Percentiles rank a stretch among this genome's conserved stretches.
phyloP scores from a whole-genome alignment of 1,140 invertebrate genomes.

The Metopolophium dirhodum region DNA sequence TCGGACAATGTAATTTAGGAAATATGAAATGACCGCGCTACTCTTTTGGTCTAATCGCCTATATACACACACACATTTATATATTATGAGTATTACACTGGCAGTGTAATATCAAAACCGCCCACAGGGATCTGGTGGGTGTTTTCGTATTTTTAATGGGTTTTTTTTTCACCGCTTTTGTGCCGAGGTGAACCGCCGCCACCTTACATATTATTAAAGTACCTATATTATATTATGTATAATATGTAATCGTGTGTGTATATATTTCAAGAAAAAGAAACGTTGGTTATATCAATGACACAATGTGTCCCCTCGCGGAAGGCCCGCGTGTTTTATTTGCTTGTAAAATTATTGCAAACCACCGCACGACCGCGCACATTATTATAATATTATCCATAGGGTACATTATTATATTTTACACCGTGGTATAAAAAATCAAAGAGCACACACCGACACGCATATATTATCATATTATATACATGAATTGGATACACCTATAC shows the following conservation, averaged over 20 bases:
- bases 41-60: conserved; percentile 45
- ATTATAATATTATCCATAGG: background rate
- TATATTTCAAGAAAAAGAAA: background rate
- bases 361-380: background rate
- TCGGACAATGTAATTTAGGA: conserved; percentile 53
- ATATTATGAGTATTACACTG: background rate
- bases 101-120: conserved; percentile 31
- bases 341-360: background rate
- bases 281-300: background rate
- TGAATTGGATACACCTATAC: background rate
- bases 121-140: conserved; percentile 53
- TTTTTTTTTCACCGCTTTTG: conserved; percentile 13
- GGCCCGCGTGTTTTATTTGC: background rate
- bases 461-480: background rate
- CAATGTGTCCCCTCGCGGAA: background rate
- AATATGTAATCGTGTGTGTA: background rate
- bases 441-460: background rate
- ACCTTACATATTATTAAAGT: background rate
- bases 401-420: background rate
- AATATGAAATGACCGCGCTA: conserved; percentile 26
- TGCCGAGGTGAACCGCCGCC: conserved; percentile 50
- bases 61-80: background rate
- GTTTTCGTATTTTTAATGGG: conserved; percentile 28
- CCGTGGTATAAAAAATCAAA: conserved; percentile 4
- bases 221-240: background rate